Conservation (phyloP, 1,140 invertebrate species). For the Phenacoccus solenopsis region DNA sequence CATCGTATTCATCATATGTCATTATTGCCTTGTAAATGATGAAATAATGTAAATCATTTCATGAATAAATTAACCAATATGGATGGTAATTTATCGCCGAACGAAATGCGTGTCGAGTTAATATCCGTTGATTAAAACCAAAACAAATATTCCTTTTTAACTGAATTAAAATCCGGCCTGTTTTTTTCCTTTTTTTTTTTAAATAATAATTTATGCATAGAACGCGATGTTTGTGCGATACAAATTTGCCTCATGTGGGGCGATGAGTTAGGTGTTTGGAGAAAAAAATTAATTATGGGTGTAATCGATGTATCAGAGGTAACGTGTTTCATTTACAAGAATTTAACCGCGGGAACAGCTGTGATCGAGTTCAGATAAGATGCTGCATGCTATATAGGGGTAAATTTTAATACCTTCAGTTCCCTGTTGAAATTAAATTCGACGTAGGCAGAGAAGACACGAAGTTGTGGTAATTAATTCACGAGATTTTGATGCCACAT, state of each 20-base stretch:
- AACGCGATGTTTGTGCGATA: background rate
- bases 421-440: background rate
- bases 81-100: background rate
- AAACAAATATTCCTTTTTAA: background rate
- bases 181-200: too few species aligned
- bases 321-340: background rate
- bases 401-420: background rate
- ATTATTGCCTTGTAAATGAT: background rate
- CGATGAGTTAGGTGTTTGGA: background rate
- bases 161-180: background rate
- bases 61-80: slow-evolving; percentile 3
- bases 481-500: too few species aligned
- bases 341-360: background rate
- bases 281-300: background rate
- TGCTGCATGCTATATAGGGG: background rate
- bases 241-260: background rate
- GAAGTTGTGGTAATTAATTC: too few species aligned
- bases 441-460: too few species aligned
- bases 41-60: slow-evolving; percentile 3
- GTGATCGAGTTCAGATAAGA: background rate
- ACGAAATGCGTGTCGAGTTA: background rate
- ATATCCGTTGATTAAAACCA: background rate
- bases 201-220: background rate
- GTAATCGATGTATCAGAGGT: background rate
- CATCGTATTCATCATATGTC: slow-evolving; percentile 1